phyloP scores from a whole-genome alignment of 2,888 invertebrate species.

The Tetragonisca angustula region DNA sequence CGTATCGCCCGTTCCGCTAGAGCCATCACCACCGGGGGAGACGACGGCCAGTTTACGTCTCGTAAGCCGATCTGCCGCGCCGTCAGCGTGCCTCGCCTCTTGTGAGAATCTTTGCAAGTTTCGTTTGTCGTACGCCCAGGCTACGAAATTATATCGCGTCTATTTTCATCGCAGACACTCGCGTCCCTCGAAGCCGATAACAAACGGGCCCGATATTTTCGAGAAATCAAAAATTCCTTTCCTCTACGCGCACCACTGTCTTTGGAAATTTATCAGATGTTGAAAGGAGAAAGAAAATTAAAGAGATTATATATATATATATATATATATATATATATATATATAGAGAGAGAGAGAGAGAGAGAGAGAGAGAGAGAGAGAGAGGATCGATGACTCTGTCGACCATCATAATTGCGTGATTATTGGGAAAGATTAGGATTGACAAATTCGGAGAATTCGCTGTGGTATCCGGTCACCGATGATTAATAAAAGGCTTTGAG shows the following conservation, averaged over 20 bases:
- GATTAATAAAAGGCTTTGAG: not conserved
- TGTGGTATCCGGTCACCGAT: not conserved
- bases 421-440: not conserved
- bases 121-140: conserved; percentile 2
- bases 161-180: conserved; percentile 13
- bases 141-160: conserved; percentile 9
- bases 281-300: not conserved
- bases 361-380: not conserved
- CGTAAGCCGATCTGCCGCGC: conserved; percentile 24
- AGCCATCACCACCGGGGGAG: conserved; percentile 12
- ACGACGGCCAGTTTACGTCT: conserved; percentile 25
- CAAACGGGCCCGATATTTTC: not conserved
- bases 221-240: not conserved
- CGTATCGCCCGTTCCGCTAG: conserved; percentile 18
- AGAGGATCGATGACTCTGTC: conserved; percentile 22
- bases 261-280: not conserved
- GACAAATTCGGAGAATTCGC: not conserved
- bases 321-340: no score
- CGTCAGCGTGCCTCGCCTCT: conserved; percentile 12
- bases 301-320: no score
- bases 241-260: no score
- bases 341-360: no score
- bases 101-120: not conserved
- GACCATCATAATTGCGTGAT: conserved; percentile 11
- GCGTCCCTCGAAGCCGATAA: conserved; percentile 1